Evolutionary conservation across 2,888 invertebrate genomes (phyloP).

Genomic region (Caenorhabditis japonica): DNA sequence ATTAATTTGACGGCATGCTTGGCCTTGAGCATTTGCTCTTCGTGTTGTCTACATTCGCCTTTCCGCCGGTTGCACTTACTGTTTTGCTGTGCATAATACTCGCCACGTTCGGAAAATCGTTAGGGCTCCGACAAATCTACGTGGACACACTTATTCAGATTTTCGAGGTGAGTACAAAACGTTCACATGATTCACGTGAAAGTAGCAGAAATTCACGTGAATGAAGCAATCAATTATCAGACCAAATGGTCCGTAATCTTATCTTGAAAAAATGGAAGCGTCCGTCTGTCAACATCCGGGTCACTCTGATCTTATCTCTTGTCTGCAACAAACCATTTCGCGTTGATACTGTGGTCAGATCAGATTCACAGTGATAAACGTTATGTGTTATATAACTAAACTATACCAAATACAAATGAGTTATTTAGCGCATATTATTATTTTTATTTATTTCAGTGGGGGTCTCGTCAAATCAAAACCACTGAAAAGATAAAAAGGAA

Average conservation of each 20-base stretch:
- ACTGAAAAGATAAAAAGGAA: constrained; percentile 62
- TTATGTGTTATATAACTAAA: too few species aligned
- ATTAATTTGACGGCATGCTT: constrained; percentile 32
- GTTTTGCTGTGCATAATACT: constrained; percentile 82
- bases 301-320: too few species aligned
- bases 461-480: constrained; percentile 73
- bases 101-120: constrained; percentile 92
- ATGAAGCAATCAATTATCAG: too few species aligned
- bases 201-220: neutral
- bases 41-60: constrained; percentile 57
- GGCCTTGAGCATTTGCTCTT: constrained; percentile 62
- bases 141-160: constrained; percentile 88
- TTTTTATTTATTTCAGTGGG: constrained; percentile 67
- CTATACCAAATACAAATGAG: too few species aligned
- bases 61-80: constrained; percentile 79
- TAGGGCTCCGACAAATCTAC: constrained; percentile 90
- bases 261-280: too few species aligned
- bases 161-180: constrained; percentile 86
- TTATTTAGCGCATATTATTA: constrained; percentile 9
- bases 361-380: too few species aligned
- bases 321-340: too few species aligned
- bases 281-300: too few species aligned
- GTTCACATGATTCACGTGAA: neutral
- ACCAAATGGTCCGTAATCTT: too few species aligned
- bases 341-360: too few species aligned